Conservation (phyloP, 2,797 vertebrate genomes). For the Lateolabrax maculatus region DNA sequence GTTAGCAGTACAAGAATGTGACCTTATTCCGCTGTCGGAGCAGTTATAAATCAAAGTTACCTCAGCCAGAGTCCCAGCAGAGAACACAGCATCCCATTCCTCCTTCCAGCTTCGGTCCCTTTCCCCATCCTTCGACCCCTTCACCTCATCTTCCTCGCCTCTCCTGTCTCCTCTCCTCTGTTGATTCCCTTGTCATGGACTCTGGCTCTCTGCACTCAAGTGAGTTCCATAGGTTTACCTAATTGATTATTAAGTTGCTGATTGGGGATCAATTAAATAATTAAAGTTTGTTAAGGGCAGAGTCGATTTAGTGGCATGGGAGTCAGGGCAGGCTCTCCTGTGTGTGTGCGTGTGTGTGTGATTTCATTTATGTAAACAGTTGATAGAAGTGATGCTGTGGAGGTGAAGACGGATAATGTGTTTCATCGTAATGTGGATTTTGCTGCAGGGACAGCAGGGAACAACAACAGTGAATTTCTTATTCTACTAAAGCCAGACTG, state of each 20-base stretch:
- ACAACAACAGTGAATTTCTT: conserved; percentile 10
- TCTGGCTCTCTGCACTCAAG: conserved; percentile 69
- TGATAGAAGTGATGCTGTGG: conserved; percentile 41
- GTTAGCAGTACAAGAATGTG: not conserved
- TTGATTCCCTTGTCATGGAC: conserved; percentile 71
- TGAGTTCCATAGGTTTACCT: conserved; percentile 83
- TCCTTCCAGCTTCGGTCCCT: conserved; percentile 7
- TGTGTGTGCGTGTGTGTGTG: conserved; percentile 4
- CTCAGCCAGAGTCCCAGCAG: not conserved
- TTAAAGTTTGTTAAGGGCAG: conserved; percentile 84
- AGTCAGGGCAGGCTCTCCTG: conserved; percentile 39
- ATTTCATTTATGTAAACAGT: conserved; percentile 23
- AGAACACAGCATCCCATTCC: conserved; percentile 5
- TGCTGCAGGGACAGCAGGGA: conserved; percentile 22
- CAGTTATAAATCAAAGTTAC: conserved; percentile 1
- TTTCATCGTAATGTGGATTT: conserved; percentile 39
- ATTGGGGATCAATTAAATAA: conserved; percentile 87
- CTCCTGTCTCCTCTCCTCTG: conserved; percentile 28
- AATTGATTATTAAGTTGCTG: conserved; percentile 88
- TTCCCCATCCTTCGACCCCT: conserved; percentile 4
- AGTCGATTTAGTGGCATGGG: conserved; percentile 74
- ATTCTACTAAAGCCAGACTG: conserved; percentile 16
- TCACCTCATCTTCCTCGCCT: conserved; percentile 24
- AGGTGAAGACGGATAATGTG: conserved; percentile 32
- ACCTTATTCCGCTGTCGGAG: conserved; percentile 11